Evolutionary conservation across 30 jellyfish, hydroid and myxozoan genomes (phyloP), one percentile per base, ranked within the genome.

Genomic region (Calvadosia cruxmelitensis): DNA sequence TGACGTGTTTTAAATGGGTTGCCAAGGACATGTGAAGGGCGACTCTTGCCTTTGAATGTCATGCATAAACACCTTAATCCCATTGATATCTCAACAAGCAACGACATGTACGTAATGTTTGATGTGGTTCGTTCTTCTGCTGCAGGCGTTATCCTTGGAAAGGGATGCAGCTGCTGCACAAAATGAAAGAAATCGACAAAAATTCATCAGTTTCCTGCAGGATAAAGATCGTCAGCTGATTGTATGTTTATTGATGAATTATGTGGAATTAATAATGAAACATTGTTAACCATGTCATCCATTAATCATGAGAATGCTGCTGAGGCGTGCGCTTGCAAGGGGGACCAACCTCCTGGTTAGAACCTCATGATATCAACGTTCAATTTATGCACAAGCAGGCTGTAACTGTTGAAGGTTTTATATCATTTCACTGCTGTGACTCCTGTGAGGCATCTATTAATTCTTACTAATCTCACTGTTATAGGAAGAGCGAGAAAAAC

Each of bases 101-200:
- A 16, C 31, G 12, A 5, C 26, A 27, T 27, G 5, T 62, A 27
- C 27, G 28, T 64, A 25, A 29, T 3, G 64, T 3, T 20, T 28
- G 64, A 15, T 52, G 71, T 23, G n/a, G 23, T 10, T 26, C 28
- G 12, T 30, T 29, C 33, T 34, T 7, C 52, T 31, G 27, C 49
- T 34, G 26, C 29, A 79, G 92, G 82, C 70, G 49, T 64, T 79
- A 25, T 52, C 92, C 2, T 62, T 79, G 49, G 83, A 70, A 52
- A 63, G 92, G 32, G 92, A 79, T 49, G 71, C 74, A 1, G 92
- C 92, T 2, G 34, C 71, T 12, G 52, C 50, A 52, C 63, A 77
- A 33, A 79, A 79, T 29, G 92, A 79, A 29, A 63, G 61, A 0
- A 79, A 79, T 79, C 70, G 76, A 34, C 83, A 79, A 49, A 79